These are phyloP conservation scores for Solea solea DNA, from an alignment of 2,113 vertebrate species.

Conservation along the genomic window DNA sequence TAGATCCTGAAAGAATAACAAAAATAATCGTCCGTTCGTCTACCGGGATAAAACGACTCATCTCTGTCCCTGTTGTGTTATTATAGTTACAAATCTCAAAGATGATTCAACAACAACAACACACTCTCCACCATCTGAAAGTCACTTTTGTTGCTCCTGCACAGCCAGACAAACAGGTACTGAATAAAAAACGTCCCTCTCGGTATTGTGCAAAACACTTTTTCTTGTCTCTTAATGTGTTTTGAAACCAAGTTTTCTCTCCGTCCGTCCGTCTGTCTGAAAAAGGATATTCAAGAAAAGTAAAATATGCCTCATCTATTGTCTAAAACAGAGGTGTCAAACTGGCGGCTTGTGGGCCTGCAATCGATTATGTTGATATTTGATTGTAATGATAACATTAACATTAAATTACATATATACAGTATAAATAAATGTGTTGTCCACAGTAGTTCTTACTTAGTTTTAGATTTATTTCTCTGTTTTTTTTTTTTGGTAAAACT, in stretches of 20 bases:
- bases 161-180: constrained; percentile 4
- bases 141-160: not conserved
- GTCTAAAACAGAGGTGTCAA: no score
- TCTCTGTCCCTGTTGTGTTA: not conserved
- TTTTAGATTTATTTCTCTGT: no score
- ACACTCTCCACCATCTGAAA: not conserved
- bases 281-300: not conserved
- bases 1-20: no score
- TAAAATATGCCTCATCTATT: no score
- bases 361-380: no score
- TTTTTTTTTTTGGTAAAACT: no score
- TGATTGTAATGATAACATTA: no score
- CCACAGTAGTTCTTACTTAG: no score
- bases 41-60: not conserved
- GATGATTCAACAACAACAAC: not conserved
- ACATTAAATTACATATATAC: no score
- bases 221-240: constrained; percentile 12
- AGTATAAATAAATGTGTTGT: no score
- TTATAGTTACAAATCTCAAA: not conserved
- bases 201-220: not conserved
- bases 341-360: no score
- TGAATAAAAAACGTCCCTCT: constrained; percentile 10
- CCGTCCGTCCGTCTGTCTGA: not conserved
- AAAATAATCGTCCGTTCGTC: not conserved
- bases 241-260: constrained; percentile 5